phyloP scores from a whole-genome alignment of 2,797 vertebrate genomes.

The Pteronotus mesoamericanus region DNA sequence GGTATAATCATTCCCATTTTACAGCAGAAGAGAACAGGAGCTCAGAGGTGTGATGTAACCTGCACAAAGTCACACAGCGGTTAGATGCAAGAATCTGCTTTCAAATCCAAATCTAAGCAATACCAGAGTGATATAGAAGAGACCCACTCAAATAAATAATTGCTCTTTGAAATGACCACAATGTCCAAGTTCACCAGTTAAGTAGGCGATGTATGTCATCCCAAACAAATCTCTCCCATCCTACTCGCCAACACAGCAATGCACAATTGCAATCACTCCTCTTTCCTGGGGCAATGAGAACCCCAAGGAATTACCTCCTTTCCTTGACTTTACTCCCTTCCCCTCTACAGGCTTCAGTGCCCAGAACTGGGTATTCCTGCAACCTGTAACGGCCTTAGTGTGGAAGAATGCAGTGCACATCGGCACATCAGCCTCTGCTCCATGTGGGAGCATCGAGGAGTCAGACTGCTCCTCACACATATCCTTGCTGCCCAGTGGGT shows the following conservation, averaged over 20 bases:
- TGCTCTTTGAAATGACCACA: neutral
- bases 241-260: neutral
- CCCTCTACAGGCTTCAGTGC: neutral
- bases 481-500: neutral
- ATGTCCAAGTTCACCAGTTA: neutral
- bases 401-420: neutral
- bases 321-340: neutral
- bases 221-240: neutral
- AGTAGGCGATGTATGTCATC: neutral
- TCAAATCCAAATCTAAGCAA: neutral
- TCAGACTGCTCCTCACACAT: neutral
- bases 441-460: fast-evolving
- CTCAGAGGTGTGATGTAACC: neutral
- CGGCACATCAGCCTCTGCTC: fast-evolving
- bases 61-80: neutral
- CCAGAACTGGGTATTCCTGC: neutral
- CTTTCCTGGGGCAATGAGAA: neutral
- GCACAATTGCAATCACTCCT: neutral
- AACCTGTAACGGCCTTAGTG: neutral
- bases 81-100: neutral
- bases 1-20: neutral
- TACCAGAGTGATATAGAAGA: neutral
- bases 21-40: neutral
- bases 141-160: neutral
- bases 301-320: neutral